Percentiles rank a stretch among this genome's conserved stretches.
Conservation (phyloP, 2,113 vertebrate genomes). For the Heterochromis multidens region DNA sequence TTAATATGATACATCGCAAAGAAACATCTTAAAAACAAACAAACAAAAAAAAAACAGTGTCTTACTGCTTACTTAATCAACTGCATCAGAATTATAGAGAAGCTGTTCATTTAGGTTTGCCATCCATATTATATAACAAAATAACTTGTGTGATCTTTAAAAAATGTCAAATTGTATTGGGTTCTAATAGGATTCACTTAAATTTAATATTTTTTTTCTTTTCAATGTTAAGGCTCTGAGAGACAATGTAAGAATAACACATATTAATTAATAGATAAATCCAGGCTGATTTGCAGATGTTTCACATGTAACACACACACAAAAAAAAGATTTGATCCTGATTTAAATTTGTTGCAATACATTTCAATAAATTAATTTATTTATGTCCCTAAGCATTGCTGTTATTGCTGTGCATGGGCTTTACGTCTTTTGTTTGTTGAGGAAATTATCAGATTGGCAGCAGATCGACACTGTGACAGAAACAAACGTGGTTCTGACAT, state of each 20-base stretch:
- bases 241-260: no score
- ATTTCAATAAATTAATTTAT: neutral
- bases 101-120: no score
- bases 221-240: neutral
- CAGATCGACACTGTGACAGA: neutral
- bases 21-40: neutral
- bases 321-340: neutral
- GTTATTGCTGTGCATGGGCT: neutral
- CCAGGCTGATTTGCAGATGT: neutral
- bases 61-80: no score
- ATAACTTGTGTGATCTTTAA: neutral
- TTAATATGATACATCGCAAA: neutral
- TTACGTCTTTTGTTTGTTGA: neutral
- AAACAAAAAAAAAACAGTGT: neutral
- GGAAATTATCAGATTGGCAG: neutral
- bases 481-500: neutral
- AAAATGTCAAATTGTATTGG: neutral
- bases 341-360: neutral
- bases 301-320: neutral
- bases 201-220: neutral
- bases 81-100: no score
- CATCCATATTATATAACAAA: no score
- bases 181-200: neutral
- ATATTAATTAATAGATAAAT: no score
- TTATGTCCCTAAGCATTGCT: neutral